These are phyloP conservation scores for Festucalex cinctus DNA, from an alignment of 2,113 vertebrate species.

Conservation along the genomic window DNA sequence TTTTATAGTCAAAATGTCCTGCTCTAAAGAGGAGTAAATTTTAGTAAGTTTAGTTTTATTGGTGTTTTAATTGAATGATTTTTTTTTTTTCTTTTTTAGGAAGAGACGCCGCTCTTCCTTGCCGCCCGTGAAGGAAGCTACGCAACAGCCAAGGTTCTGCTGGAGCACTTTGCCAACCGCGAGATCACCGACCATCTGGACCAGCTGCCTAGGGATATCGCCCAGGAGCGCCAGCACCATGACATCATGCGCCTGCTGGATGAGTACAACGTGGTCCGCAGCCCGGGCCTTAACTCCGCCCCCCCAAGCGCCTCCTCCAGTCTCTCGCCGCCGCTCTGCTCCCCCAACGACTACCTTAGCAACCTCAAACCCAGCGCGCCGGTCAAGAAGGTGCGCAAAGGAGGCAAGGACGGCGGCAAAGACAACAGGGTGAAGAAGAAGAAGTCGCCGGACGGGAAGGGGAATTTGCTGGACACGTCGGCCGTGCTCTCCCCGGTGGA, in stretches of 20 bases:
- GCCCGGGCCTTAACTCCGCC: conserved; percentile 80
- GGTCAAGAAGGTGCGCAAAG: conserved; percentile 87
- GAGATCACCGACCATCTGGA: conserved; percentile 99
- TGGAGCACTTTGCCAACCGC: conserved; percentile 94
- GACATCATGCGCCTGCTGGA: conserved; percentile 95
- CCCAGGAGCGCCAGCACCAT: conserved; percentile 96
- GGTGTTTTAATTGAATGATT: background rate
- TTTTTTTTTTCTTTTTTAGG: conserved; percentile 67
- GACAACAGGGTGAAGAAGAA: conserved; percentile 86
- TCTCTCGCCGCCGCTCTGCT: conserved; percentile 90
- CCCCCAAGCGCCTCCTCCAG: conserved; percentile 72
- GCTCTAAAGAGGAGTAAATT: too few relatives aligned
- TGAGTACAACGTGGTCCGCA: conserved; percentile 90
- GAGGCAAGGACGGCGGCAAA: conserved; percentile 83
- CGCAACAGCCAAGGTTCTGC: conserved; percentile 89
- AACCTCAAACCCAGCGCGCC: conserved; percentile 77
- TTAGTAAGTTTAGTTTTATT: too few relatives aligned
- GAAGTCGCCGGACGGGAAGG: conserved; percentile 85
- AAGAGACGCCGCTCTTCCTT: conserved; percentile 92
- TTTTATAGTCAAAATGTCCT: too few relatives aligned
- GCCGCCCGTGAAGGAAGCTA: conserved; percentile 95
- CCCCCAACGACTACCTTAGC: conserved; percentile 85
- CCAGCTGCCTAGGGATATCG: conserved; percentile 90
- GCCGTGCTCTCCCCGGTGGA: conserved; percentile 88
- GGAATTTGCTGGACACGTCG: conserved; percentile 83